Base-by-base conservation (phyloP, 2,888 invertebrate species). In the Volucella inflata region DNA sequence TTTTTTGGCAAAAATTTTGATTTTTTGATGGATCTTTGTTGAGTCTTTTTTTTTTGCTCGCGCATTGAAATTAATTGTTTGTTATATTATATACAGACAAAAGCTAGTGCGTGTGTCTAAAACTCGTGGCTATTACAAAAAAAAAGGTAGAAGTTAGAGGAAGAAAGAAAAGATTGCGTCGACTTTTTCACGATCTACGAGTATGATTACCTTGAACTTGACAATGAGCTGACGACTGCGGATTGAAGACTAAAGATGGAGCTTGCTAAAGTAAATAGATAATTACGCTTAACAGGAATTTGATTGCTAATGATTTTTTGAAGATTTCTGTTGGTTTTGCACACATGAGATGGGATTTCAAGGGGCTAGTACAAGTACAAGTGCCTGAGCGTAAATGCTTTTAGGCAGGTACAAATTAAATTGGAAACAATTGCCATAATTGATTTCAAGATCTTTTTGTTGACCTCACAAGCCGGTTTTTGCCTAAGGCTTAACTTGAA, bases 191-290 rank as follows among this genome's bases (percentile, higher is more conserved):
- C 77, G 85, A 85, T 85, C 81, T 85, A 85, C 72, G 77, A 64
- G 70, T 80, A 16, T 38, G 68, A 68, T 81, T 81, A 74, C 85
- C 85, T 85, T 85, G 85, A 85, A 85, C 85, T 85, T 85, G 85
- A 72, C 85, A 85, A 68, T 85, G 85, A 76, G 71, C 51, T 59
- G 36, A 67, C 62, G 55, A 78, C 62, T 46, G 53, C 44, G 38
- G 79, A 71, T 36, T 30, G 53, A 44, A 48, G 75, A 71, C 42
- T 30, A 44, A 70, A 74, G 72, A 72, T 65, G 71, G 70, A 79
- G 48, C 53, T 53, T 42, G 36, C 42, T 16, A 38, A 64, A 72
- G 65, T 65, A 71, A 30, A 44, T 42, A 67, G 17, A 30, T 55
- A 68, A 68, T 80, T 80, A 67, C 57, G 30, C 36, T 44, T 46